Evolutionary conservation across 2,888 invertebrate genomes (phyloP).

Genomic region (Fabriciana adippe): DNA sequence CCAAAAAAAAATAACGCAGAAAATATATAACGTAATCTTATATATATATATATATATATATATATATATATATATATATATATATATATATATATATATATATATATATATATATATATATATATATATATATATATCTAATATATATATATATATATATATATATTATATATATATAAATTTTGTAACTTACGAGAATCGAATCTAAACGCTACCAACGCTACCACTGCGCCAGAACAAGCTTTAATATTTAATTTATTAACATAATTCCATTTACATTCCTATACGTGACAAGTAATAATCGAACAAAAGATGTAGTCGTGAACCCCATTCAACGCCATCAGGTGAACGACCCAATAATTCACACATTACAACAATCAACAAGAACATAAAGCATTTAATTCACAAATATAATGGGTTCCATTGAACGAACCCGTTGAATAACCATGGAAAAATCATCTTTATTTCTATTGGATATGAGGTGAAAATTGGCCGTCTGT

Average conservation of each 20-base stretch:
- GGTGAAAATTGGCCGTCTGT: constrained; percentile 4
- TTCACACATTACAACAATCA: constrained; percentile 33
- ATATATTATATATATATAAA: no score
- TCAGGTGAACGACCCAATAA: constrained; percentile 30
- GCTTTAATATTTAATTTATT: background rate
- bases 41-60: no score
- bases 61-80: no score
- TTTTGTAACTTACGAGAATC: no score
- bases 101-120: no score
- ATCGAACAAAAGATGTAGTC: constrained; percentile 11
- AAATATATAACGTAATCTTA: no score
- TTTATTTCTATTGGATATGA: background rate
- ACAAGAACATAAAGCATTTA: constrained; percentile 30
- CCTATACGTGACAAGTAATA: constrained; percentile 6
- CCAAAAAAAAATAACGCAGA: no score
- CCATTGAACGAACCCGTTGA: constrained; percentile 16
- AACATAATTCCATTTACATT: background rate
- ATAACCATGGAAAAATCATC: constrained; percentile 3
- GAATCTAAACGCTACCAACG: no score
- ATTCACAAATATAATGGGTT: constrained; percentile 30
- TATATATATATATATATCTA: no score
- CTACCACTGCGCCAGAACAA: background rate
- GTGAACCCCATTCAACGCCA: constrained; percentile 12
- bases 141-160: no score
- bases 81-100: no score